phyloP scores from a whole-genome alignment of 2,113 vertebrate genomes.

The Accipiter virgatus region DNA sequence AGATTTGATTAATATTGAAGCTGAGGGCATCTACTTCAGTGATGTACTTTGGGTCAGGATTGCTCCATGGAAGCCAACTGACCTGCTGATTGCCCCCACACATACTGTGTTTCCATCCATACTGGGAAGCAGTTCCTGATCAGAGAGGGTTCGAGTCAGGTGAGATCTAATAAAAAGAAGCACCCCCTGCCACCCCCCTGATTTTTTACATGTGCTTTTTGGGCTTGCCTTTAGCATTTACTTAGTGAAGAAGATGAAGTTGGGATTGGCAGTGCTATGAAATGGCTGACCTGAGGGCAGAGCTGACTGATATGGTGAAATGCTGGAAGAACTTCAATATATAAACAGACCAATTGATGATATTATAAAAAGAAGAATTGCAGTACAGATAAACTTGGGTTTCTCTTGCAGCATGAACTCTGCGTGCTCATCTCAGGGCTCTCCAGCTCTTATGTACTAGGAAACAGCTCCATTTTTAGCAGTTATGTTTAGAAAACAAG shows the following conservation, averaged over 20 bases:
- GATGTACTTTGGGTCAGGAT: not conserved
- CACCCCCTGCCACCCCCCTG: too few relatives aligned
- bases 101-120: not conserved
- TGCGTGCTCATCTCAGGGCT: not conserved
- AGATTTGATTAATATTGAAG: not conserved
- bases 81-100: not conserved
- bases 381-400: not conserved
- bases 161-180: not conserved
- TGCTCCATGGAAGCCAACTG: rapidly evolving
- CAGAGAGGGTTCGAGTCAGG: not conserved
- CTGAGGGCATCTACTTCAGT: not conserved
- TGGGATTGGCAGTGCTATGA: not conserved
- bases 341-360: not conserved
- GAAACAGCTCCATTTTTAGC: not conserved
- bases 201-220: not conserved
- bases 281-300: not conserved
- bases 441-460: not conserved
- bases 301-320: not conserved
- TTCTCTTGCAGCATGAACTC: not conserved
- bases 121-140: not conserved
- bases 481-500: not conserved
- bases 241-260: not conserved
- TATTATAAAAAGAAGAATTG: not conserved
- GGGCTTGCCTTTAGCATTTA: not conserved
- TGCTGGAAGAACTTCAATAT: not conserved